These are phyloP conservation scores for Psittacara wagleri DNA, from an alignment of 2,113 vertebrate genomes.

Conservation along the genomic window DNA sequence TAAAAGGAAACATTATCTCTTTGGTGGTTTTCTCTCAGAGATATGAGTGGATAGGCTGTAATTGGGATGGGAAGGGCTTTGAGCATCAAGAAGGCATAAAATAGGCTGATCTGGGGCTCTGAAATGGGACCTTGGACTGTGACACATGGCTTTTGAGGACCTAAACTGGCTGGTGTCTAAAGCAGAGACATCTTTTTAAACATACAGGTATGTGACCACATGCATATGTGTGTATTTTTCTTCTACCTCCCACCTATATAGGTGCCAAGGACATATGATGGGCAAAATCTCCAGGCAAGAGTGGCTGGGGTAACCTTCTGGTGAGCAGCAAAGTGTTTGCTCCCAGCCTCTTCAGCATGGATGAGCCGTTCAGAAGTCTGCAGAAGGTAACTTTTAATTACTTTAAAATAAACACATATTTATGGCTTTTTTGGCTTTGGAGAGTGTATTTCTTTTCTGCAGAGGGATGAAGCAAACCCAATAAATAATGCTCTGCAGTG, in stretches of 20 bases:
- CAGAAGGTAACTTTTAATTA: neutral
- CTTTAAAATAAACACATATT: neutral
- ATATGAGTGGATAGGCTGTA: neutral
- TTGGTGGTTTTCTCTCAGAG: neutral
- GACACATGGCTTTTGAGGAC: neutral
- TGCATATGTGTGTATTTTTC: neutral
- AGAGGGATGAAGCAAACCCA: neutral
- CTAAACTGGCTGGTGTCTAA: neutral
- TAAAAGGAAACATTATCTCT: neutral
- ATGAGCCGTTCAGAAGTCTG: neutral
- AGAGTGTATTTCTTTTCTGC: neutral
- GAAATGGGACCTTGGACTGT: neutral
- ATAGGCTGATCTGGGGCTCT: neutral
- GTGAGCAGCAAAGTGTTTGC: neutral
- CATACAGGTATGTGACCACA: fast-evolving
- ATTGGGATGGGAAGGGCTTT: neutral
- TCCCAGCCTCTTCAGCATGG: neutral
- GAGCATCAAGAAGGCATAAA: neutral
- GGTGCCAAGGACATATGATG: fast-evolving
- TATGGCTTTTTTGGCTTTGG: neutral
- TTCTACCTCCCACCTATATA: neutral
- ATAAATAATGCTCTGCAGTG: neutral
- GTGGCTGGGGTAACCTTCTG: too few species aligned
- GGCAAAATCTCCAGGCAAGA: neutral
- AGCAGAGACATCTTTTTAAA: neutral